Evolutionary conservation across 2,797 vertebrate genomes (phyloP).

Genomic region (Psittacula derbiana): DNA sequence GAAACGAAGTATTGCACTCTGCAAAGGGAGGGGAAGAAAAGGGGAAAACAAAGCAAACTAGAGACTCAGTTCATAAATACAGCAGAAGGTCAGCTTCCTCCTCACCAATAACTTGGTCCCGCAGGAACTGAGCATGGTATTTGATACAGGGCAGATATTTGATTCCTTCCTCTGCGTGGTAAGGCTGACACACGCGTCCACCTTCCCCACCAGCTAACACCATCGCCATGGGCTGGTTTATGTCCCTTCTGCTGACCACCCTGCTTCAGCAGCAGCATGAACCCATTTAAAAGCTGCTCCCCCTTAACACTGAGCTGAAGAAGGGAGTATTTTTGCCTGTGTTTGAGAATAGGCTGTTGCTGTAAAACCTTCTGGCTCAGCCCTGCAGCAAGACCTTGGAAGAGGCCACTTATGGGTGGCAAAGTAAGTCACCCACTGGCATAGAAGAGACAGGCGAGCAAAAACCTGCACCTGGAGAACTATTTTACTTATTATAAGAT

Average conservation of each 20-base stretch:
- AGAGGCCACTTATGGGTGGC: neutral
- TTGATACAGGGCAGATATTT: slow-evolving; percentile 38
- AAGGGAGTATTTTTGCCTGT: neutral
- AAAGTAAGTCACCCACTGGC: neutral
- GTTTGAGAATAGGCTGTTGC: neutral
- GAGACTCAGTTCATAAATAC: slow-evolving; percentile 33
- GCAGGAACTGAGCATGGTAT: neutral
- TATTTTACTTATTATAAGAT: neutral
- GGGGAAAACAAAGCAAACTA: neutral
- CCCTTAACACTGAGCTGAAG: neutral
- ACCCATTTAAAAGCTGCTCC: neutral
- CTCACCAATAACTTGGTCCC: slow-evolving; percentile 15
- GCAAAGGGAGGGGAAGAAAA: accelerated
- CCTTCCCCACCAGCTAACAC: neutral
- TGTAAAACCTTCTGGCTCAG: neutral
- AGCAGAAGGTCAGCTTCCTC: slow-evolving; percentile 55
- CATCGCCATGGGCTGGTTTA: accelerated
- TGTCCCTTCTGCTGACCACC: neutral
- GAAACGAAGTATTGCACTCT: neutral
- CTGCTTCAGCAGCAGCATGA: neutral
- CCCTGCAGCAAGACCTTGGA: neutral
- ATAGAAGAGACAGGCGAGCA: neutral
- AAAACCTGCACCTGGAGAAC: neutral
- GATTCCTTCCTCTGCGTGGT: slow-evolving; percentile 17
- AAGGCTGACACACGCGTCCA: neutral